Base-by-base conservation (phyloP, 2,797 vertebrate species). In the Melanotaenia parkinsoni region DNA sequence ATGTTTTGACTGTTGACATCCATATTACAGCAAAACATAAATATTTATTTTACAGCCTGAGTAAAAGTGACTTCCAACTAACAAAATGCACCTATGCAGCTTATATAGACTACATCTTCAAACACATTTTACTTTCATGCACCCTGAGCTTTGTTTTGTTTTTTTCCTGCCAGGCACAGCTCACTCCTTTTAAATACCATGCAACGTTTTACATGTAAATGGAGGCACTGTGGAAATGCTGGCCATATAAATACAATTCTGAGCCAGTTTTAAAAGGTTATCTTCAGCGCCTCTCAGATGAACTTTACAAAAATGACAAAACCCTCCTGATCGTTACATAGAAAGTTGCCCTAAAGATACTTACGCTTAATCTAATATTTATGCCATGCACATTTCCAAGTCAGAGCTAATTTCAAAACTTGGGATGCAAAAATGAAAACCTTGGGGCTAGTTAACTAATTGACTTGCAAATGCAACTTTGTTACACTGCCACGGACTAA, bases 401-500 rank as follows among this genome's bases (percentile, higher is more conserved):
- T 84, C 67, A 33, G 84, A 81, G 65, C 79, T 83, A 80, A 91
- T 94, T 93, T 90, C 67, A 79, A 75, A 43, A 89, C 91, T 84
- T 84, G 63, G 64, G 54, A 78, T 82, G 77, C 71, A 80, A 73
- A 86, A 82, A 85, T 77, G 50, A 84, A 88, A 89, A 88, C 77
- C 88, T 80, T 40, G 47, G 61, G 87, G 87, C 82, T 86, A 77
- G 67, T 86, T 89, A 63, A 70, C 79, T 89, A 91, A 92, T 92
- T 90, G 84, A 93, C 83, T 93, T 93, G 89, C 91, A 93, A 92
- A 93, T 94, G 63, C 54, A 26, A 80, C 82, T 83, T 85, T 87
- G 86, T 87, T 86, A 63, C 75, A 67, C 60, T 64, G 84, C 59
- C 67, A 70, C 68, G 76, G 82, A 83, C 76, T 85, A 83, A 90